Evolutionary conservation across 2,888 invertebrate genomes (phyloP), one percentile per base, ranked within the genome.

Genomic region (Neoitamus cyanurus): DNA sequence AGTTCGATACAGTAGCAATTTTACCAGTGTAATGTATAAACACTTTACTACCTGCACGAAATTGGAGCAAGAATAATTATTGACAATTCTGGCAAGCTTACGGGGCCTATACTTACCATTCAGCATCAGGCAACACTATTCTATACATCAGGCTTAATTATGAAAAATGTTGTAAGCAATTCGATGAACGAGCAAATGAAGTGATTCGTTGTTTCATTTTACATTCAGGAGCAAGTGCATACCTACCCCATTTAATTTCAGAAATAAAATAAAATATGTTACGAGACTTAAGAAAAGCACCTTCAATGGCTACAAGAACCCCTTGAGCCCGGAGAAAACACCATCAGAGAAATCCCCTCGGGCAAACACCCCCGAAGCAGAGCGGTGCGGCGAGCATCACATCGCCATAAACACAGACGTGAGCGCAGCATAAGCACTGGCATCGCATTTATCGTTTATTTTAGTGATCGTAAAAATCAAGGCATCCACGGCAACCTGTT

Each of bases 401-500:
- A 13, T 78, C n/a, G 31, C 31, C 42, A 46, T 78, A 58, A 37
- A 78, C 75, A 42, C 42, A 37, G 75, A 78, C 48, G 58, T 30
- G 48, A 78, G 31, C 31, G 37, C 15, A 78, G 48, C 46, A 48
- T 37, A 36, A 36, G 36, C 83, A 20, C 58, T 58, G 58, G 80
- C 73, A 70, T 46, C 58, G 25, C 83, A 72, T 83, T 84, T 84
- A 86, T 85, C 85, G 85, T 86, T 86, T 84, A 85, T 85, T 86
- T 86, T 85, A 86, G 84, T 86, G 86, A 86, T 86, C 86, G 84
- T 86, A 86, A 86, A 86, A 86, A 86, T 85, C 85, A 86, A 85
- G 84, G 85, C 77, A 85, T 84, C 84, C 84, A 48, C 36, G 42
- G 83, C 86, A 86, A 86, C 86, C 86, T 86, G 86, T 86, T 86